Evolutionary conservation across 2,888 invertebrate genomes (phyloP).

Genomic region (Diabrotica balteata): DNA sequence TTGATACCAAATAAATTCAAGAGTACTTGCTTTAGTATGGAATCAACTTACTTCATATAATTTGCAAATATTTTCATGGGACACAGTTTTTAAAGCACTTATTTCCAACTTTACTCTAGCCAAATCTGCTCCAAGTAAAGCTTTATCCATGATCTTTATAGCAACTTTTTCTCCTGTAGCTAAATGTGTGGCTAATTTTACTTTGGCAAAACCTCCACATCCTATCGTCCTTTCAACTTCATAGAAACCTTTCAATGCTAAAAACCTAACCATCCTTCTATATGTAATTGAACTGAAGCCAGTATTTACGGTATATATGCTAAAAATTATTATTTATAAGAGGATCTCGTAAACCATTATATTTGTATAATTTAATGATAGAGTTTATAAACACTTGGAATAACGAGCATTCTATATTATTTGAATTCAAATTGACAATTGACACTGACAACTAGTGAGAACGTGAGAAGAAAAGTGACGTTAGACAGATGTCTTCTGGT

Average conservation of each 20-base stretch:
- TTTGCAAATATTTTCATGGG: conserved; percentile 79
- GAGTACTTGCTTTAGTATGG: no score
- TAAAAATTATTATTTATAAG: no score
- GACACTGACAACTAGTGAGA: no score
- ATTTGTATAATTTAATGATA: neutral
- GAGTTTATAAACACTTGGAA: conserved; percentile 9
- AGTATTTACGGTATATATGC: no score
- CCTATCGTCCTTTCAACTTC: conserved; percentile 75
- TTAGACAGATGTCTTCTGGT: no score
- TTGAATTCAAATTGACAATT: conserved; percentile 16
- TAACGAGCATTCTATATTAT: conserved; percentile 24
- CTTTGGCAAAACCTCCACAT: conserved; percentile 82
- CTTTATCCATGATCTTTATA: conserved; percentile 83
- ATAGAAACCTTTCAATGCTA: conserved; percentile 68
- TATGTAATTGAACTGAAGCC: no score
- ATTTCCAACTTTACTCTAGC: conserved; percentile 76
- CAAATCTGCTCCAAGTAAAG: conserved; percentile 73
- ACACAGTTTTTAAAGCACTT: conserved; percentile 73
- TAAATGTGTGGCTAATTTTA: conserved; percentile 77
- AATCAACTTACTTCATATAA: conserved; percentile 67
- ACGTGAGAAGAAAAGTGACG: no score
- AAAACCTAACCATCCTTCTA: conserved; percentile 61
- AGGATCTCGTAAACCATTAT: neutral
- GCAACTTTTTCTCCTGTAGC: conserved; percentile 84
- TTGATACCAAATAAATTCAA: no score